Conservation (phyloP, 2,888 invertebrate genomes). For the Graphium colonna region DNA sequence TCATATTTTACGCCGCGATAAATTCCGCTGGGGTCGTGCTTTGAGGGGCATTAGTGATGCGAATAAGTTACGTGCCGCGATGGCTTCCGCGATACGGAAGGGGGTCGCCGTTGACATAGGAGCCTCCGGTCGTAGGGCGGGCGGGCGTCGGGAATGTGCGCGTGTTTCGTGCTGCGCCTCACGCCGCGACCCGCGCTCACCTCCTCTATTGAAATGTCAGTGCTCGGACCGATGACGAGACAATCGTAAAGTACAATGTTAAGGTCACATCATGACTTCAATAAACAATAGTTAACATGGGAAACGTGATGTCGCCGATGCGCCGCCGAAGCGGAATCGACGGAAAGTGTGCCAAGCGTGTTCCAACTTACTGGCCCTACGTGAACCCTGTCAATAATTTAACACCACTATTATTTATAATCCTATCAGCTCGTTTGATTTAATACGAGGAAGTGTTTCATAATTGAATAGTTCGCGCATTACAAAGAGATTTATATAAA, state of each 20-base stretch:
- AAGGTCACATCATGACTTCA: constrained; percentile 79
- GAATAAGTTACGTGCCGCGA: constrained; percentile 37
- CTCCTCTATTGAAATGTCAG: constrained; percentile 78
- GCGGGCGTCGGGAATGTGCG: constrained; percentile 31
- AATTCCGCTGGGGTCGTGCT: constrained; percentile 8
- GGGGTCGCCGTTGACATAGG: constrained; percentile 33
- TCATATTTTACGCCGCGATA: constrained; percentile 25
- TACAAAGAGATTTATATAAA: no score
- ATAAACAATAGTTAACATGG: constrained; percentile 75
- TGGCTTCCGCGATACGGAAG: constrained; percentile 45
- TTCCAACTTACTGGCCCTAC: constrained; percentile 50
- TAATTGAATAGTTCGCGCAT: no score
- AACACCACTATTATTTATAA: constrained; percentile 20
- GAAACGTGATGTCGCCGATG: constrained; percentile 72
- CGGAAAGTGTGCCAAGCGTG: constrained; percentile 71
- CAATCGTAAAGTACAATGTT: constrained; percentile 79
- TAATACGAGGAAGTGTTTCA: no score
- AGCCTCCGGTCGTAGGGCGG: constrained; percentile 25
- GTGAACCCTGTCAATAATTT: constrained; percentile 32
- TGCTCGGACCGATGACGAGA: constrained; percentile 72
- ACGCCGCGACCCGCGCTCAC: constrained; percentile 72
- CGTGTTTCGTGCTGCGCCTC: constrained; percentile 63
- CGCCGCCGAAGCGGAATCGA: constrained; percentile 55
- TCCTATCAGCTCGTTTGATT: no score
- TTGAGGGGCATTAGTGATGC: constrained; percentile 23